phyloP scores from a whole-genome alignment of 2,797 vertebrate species.

The Melanitta fusca region DNA sequence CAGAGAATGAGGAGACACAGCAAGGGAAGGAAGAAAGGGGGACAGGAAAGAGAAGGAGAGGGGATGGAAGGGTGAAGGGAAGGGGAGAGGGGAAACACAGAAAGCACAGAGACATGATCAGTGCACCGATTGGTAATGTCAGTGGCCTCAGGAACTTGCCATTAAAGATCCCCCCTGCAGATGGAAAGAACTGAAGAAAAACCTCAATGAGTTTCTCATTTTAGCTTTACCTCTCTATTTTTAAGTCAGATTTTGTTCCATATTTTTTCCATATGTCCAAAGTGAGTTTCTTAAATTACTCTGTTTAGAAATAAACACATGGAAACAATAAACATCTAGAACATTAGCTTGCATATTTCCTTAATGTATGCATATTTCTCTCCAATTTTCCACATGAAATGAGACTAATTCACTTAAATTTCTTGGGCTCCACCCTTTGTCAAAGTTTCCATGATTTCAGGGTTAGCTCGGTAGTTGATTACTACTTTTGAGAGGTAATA shows the following conservation, averaged over 20 bases:
- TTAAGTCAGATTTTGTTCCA: neutral
- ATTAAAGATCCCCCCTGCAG: neutral
- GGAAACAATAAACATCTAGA: constrained; percentile 74
- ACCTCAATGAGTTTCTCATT: neutral
- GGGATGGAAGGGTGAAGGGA: too few relatives aligned
- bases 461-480: constrained; percentile 50
- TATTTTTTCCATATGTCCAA: constrained; percentile 53
- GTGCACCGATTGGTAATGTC: neutral
- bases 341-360: constrained; percentile 68
- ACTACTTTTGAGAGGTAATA: constrained; percentile 30
- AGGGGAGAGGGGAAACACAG: neutral
- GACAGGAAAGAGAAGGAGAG: neutral
- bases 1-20: neutral
- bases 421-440: constrained; percentile 57
- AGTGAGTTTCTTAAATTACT: constrained; percentile 64
- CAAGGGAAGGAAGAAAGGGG: neutral
- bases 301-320: constrained; percentile 77
- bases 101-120: neutral
- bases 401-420: constrained; percentile 71
- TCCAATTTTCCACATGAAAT: constrained; percentile 75
- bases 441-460: constrained; percentile 64
- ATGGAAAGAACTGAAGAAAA: constrained; percentile 14
- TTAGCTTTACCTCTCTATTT: constrained; percentile 6
- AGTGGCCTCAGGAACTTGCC: rapidly evolving
- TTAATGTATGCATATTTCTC: constrained; percentile 75